Evolutionary conservation across 1,140 invertebrate genomes (phyloP), one percentile per base, ranked within the genome.

Genomic region (Saccostrea cuccullata): DNA sequence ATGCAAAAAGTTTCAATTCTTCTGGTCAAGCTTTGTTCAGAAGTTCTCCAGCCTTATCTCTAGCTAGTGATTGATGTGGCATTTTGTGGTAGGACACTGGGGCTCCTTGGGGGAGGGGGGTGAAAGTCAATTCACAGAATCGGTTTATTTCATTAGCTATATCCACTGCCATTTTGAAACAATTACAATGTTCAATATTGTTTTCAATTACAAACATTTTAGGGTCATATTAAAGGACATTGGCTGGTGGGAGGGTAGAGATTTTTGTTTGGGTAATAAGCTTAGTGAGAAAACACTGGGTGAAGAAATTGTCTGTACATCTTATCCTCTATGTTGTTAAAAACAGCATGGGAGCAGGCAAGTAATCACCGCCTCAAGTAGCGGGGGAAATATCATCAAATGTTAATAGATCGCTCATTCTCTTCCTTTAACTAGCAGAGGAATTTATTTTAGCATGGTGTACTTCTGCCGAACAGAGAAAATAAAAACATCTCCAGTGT

Each of bases 401-500:
- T 67, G 60, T 67, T 67, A 67, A 67, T 67, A 67, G 60, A 67
- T 67, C 60, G 60, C 60, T 67, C 23, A 67, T 67, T 67, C 60
- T 67, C 60, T 23, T 67, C 60, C 20, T 67, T 67, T 67, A 67
- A 67, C 60, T 67, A 67, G 60, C 60, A 67, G 60, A 67, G 60
- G 60, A 67, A 67, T 67, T 67, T 67, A 67, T 67, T 67, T 67
- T 67, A 67, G 20, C 60, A 67, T 67, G 60, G 60, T 67, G 60
- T 67, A 67, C 20, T 67, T 67, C 60, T 67, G 60, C 60, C 20
- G 23, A 67, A 67, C 60, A 67, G 60, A 67, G 60, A 67, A 67
- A 67, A 67, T 67, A 67, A 67, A 67, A 67, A 67, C 60, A 67
- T 67, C 60, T 67, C 60, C 60, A 67, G 60, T 67, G 60, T 67